phyloP scores from a whole-genome alignment of 23 tunicate species.

The Pegea sp. region DNA sequence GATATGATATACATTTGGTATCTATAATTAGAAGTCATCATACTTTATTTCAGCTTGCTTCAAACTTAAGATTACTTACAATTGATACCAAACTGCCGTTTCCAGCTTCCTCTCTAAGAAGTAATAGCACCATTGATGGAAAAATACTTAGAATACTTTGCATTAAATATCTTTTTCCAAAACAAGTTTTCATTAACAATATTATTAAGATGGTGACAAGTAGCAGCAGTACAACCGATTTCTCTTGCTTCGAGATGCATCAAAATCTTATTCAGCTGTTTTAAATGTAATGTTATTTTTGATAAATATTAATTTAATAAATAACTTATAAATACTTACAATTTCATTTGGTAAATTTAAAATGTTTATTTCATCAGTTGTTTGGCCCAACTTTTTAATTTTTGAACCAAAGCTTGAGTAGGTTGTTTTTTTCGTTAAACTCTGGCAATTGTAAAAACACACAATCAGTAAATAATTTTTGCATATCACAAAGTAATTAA shows the following conservation, averaged over 20 bases:
- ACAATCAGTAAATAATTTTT: too few species aligned
- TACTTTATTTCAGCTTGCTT: not conserved
- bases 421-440: too few species aligned
- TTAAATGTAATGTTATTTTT: not conserved
- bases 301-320: not conserved
- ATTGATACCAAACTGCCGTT: slow-evolving; percentile 44
- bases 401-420: not conserved
- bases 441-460: too few species aligned
- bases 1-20: slow-evolving; percentile 52
- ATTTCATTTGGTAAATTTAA: slow-evolving; percentile 12
- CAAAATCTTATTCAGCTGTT: slow-evolving; percentile 32
- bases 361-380: not conserved
- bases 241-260: slow-evolving; percentile 25
- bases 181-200: slow-evolving; percentile 39
- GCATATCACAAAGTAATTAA: too few species aligned
- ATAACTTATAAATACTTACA: slow-evolving; percentile 5
- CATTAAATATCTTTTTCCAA: slow-evolving; percentile 13
- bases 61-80: slow-evolving; percentile 19
- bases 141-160: not conserved
- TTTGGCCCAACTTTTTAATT: not conserved
- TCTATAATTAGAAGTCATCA: slow-evolving; percentile 6
- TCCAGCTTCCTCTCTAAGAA: slow-evolving; percentile 33
- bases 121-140: not conserved
- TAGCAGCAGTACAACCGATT: slow-evolving; percentile 32
- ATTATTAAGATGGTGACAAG: slow-evolving; percentile 20